Percentiles rank a stretch among this genome's conserved stretches.
phyloP scores from a whole-genome alignment of 1,140 invertebrate genomes.

The Aleiodes sp. region DNA sequence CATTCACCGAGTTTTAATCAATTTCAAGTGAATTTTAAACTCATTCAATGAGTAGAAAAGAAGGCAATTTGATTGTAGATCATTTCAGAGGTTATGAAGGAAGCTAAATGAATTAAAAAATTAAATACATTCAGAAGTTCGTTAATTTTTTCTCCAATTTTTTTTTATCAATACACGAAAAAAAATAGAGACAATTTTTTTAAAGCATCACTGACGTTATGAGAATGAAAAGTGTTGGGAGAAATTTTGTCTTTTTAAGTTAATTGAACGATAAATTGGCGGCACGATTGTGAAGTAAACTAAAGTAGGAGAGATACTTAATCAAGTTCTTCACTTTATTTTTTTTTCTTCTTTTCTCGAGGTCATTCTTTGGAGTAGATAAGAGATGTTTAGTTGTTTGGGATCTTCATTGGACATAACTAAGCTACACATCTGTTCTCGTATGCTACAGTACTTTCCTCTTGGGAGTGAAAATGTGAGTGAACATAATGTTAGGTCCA shows the following conservation, averaged over 20 bases:
- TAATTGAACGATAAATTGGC: slow-evolving; percentile 1
- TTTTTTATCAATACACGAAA: too few relatives aligned
- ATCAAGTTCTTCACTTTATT: neutral
- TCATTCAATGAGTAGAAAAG: neutral
- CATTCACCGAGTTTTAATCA: neutral
- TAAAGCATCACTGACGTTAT: neutral
- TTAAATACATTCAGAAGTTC: neutral
- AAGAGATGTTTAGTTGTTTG: neutral
- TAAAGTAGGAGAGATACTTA: neutral
- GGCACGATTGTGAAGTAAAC: neutral
- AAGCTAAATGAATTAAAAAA: neutral
- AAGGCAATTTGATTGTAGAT: neutral
- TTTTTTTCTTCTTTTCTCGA: neutral
- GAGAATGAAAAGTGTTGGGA: neutral
- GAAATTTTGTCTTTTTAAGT: neutral
- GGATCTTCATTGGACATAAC: neutral
- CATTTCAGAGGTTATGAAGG: too few relatives aligned
- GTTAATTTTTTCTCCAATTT: neutral
- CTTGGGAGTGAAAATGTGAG: neutral
- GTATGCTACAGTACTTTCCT: neutral
- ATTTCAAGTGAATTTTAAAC: neutral
- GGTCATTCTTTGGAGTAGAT: neutral
- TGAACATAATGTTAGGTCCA: neutral
- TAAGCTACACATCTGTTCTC: neutral
- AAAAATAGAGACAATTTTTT: neutral